These are phyloP conservation scores for Acanthacorydalis orientalis DNA, from an alignment of 2,888 invertebrate genomes.

Conservation along the genomic window DNA sequence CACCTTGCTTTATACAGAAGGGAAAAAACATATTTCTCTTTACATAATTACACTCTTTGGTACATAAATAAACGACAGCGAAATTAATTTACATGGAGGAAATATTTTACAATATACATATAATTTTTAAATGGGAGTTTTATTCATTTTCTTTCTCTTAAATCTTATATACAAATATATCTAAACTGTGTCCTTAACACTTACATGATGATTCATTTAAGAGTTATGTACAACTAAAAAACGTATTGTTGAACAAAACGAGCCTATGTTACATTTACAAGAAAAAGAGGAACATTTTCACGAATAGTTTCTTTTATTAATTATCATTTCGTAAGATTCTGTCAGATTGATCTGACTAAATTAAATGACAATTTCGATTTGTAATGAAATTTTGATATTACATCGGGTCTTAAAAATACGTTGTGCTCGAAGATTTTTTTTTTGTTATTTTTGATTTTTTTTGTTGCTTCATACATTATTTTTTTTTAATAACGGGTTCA, in stretches of 20 bases:
- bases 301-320: not conserved
- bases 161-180: not conserved
- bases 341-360: too few relatives aligned
- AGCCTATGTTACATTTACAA: too few relatives aligned
- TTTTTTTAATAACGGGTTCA: not conserved
- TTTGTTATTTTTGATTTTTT: not conserved
- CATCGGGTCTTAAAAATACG: not conserved
- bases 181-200: too few relatives aligned
- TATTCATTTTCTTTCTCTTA: not conserved
- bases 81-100: not conserved
- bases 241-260: not conserved
- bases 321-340: not conserved
- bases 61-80: conserved; percentile 1
- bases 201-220: not conserved
- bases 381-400: too few relatives aligned
- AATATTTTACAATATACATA: not conserved
- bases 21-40: not conserved
- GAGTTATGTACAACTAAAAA: not conserved
- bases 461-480: too few relatives aligned
- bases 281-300: not conserved
- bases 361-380: too few relatives aligned
- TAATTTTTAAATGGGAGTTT: not conserved
- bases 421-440: not conserved
- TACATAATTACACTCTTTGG: conserved; percentile 5
- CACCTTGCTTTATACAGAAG: too few relatives aligned